Evolutionary conservation across 2,888 invertebrate species (phyloP).

Genomic region (Pyrrhia umbra): DNA sequence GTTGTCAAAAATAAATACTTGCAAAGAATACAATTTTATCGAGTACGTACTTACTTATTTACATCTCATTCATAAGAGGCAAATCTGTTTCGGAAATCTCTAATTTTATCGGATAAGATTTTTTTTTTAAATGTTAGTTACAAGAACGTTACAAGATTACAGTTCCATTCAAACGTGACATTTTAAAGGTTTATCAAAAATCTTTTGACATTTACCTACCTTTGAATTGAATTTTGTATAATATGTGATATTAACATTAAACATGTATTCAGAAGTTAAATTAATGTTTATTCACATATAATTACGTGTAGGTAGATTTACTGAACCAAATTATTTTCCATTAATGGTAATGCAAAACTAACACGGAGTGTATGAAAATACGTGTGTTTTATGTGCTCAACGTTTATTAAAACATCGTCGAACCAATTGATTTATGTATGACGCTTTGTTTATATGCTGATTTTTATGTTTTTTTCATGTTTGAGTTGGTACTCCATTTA

Average conservation of each 20-base stretch:
- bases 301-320: slow-evolving; percentile 6
- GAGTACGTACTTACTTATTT: slow-evolving; percentile 14
- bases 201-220: neutral
- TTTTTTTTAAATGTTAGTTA: slow-evolving; percentile 13
- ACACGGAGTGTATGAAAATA: slow-evolving; percentile 4
- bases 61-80: slow-evolving; percentile 17
- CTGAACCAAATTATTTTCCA: slow-evolving; percentile 17
- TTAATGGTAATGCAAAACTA: slow-evolving; percentile 5
- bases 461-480: slow-evolving; percentile 23
- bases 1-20: neutral
- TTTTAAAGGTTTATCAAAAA: neutral
- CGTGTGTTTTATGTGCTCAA: slow-evolving; percentile 3
- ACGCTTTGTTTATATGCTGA: slow-evolving; percentile 28
- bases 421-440: slow-evolving; percentile 28
- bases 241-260: neutral
- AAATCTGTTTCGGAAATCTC: slow-evolving; percentile 19
- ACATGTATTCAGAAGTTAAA: neutral
- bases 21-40: slow-evolving; percentile 7
- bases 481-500: slow-evolving; percentile 15
- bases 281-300: slow-evolving; percentile 18
- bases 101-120: slow-evolving; percentile 24
- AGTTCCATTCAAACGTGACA: slow-evolving; percentile 15
- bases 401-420: slow-evolving; percentile 11
- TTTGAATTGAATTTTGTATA: slow-evolving; percentile 4
- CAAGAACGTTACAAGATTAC: slow-evolving; percentile 22